phyloP scores from a whole-genome alignment of 2,888 invertebrate genomes.

The Nemoura dubitans region DNA sequence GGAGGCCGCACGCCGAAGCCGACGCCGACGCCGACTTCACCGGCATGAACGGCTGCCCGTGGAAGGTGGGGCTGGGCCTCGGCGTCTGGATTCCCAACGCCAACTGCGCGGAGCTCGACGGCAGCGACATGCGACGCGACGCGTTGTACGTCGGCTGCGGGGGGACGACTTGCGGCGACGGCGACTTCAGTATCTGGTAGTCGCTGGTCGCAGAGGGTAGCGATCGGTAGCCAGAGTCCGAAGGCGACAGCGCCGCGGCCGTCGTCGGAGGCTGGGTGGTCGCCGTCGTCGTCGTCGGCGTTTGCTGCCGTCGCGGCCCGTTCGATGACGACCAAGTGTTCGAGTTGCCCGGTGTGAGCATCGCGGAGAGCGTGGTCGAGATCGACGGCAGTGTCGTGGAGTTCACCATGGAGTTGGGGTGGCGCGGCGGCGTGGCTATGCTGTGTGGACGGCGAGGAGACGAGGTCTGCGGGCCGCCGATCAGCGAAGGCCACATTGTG shows the following conservation, averaged over 20 bases:
- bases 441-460: slow-evolving; percentile 58
- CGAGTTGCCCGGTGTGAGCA: slow-evolving; percentile 40
- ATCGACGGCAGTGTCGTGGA: slow-evolving; percentile 25
- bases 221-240: slow-evolving; percentile 64
- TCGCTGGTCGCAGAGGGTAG: slow-evolving; percentile 71
- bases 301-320: slow-evolving; percentile 33
- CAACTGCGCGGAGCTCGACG: slow-evolving; percentile 60
- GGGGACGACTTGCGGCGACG: slow-evolving; percentile 38
- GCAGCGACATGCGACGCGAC: slow-evolving; percentile 63
- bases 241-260: slow-evolving; percentile 58
- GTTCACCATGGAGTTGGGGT: slow-evolving; percentile 43
- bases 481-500: slow-evolving; percentile 36
- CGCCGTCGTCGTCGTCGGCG: slow-evolving; percentile 27
- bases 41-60: slow-evolving; percentile 65
- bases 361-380: slow-evolving; percentile 29
- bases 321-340: slow-evolving; percentile 45
- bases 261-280: slow-evolving; percentile 41
- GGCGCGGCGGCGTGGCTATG: slow-evolving; percentile 55
- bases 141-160: slow-evolving; percentile 28
- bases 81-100: slow-evolving; percentile 64
- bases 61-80: slow-evolving; percentile 72
- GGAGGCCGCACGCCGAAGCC: no score
- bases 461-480: slow-evolving; percentile 15
- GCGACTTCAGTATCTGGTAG: slow-evolving; percentile 68
- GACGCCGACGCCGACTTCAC: slow-evolving; percentile 57